These are phyloP conservation scores for Telmatochromis brachygnathus DNA, from an alignment of 2,113 vertebrate species.

Conservation along the genomic window DNA sequence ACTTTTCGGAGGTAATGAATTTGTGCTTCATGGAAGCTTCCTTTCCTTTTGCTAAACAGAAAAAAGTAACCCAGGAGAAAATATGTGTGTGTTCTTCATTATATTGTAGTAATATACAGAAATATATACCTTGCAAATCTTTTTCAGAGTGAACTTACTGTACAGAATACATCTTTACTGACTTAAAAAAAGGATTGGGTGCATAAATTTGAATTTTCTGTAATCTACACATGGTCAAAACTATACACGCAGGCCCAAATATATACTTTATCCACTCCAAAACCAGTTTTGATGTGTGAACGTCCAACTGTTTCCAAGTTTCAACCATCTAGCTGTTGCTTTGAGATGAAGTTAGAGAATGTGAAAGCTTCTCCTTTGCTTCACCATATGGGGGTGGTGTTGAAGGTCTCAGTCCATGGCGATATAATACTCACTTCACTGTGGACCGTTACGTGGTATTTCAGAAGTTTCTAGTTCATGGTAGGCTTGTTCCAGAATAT, in stretches of 20 bases:
- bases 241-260: not conserved
- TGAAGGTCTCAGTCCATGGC: not conserved
- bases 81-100: not conserved
- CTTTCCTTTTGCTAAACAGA: not conserved
- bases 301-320: not conserved
- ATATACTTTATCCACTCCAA: not conserved
- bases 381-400: not conserved
- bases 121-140: not conserved
- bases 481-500: not conserved
- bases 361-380: not conserved
- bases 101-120: not conserved
- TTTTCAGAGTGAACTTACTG: not conserved
- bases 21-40: not conserved
- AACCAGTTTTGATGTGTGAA: not conserved
- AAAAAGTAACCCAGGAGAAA: not conserved
- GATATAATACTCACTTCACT: not conserved
- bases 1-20: conserved; percentile 84
- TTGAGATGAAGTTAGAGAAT: not conserved
- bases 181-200: not conserved
- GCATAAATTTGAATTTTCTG: not conserved
- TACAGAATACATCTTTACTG: not conserved
- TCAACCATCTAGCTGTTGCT: not conserved
- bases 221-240: not conserved
- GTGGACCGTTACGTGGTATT: not conserved
- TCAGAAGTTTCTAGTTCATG: not conserved